Evolutionary conservation across 2,888 invertebrate genomes (phyloP), one percentile per base, ranked within the genome.

Genomic region (Melipona bicolor): DNA sequence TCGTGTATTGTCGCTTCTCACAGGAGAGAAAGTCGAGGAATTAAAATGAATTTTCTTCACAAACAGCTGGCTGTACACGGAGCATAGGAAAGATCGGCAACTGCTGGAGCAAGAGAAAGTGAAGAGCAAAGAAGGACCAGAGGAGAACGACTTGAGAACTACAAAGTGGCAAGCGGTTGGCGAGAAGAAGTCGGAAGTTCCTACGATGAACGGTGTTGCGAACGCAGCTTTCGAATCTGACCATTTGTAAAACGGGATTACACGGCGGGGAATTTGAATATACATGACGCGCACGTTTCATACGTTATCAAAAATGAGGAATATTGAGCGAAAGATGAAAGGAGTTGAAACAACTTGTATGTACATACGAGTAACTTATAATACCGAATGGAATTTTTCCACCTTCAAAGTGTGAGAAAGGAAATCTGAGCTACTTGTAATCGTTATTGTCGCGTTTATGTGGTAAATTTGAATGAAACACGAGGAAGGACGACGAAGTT

Each of bases 61-160:
- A 94, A 52, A 82, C 59, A 97, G 97, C 78, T 97, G 97, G 97
- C 95, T 97, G 94, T 97, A 97, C 93, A 94, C 96, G 87, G 96
- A 96, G 73, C 96, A 96, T 90, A 96, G 96, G 90, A 96, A 96
- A 90, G 96, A 96, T 88, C 90, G 91, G 0, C 87, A 85, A 0
- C 19, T 87, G 43, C 62, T 87, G 75, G 92, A 92, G 61, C 87
- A 84, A 70, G 91, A 92, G 81, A 88, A 89, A 77, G 65, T 59
- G 71, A 89, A 86, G 94, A 92, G 90, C 83, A 91, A 85, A 94
- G 85, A 82, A 5, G 78, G 43, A 6, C 93, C 83, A 92, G 90
- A 81, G 79, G 95, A 67, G 94, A 91, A 92, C 94, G 73, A 94
- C 95, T 92, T 94, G 95, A 90, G 95, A 95, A 93, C 94, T 95